Percentiles rank a stretch among this genome's conserved stretches.
phyloP scores from a whole-genome alignment of 2,888 invertebrate species.

The Drosophila parthenogenetica region DNA sequence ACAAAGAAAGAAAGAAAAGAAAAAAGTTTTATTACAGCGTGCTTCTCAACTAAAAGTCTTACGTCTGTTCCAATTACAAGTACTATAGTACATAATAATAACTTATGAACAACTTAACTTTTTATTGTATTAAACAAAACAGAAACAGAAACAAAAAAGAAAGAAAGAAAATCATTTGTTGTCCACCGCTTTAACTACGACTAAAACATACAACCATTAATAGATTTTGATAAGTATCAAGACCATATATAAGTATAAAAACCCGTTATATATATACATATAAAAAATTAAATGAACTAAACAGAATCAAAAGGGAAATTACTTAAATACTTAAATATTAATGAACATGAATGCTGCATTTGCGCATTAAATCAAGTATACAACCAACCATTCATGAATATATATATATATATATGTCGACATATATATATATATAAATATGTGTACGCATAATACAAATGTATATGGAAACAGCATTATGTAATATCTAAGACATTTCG shows the following conservation, averaged over 20 bases:
- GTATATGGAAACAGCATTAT: constrained; percentile 57
- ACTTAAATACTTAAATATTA: constrained; percentile 29
- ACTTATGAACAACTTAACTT: constrained; percentile 12
- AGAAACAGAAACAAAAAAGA: constrained; percentile 4
- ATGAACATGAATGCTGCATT: constrained; percentile 29
- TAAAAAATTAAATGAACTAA: constrained; percentile 17
- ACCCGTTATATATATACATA: constrained; percentile 23
- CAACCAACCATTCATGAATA: constrained; percentile 18
- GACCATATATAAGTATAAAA: constrained; percentile 42
- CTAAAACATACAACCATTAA: constrained; percentile 29
- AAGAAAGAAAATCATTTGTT: constrained; percentile 41
- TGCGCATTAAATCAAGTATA: constrained; percentile 18
- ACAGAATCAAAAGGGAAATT: constrained; percentile 49
- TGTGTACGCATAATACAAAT: constrained; percentile 47
- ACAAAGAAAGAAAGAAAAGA: neutral
- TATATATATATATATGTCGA: neutral
- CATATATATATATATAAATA: neutral
- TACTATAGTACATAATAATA: constrained; percentile 10
- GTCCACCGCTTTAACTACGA: constrained; percentile 53
- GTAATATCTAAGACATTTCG: constrained; percentile 76
- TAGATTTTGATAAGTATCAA: constrained; percentile 73
- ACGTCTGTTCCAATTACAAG: constrained; percentile 48
- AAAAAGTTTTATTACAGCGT: constrained; percentile 32
- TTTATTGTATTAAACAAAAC: constrained; percentile 18
- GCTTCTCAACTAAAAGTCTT: constrained; percentile 50